Percentiles rank a stretch among this genome's conserved stretches.
phyloP scores from a whole-genome alignment of 2,888 invertebrate genomes.

The Mycalesis mineus region DNA sequence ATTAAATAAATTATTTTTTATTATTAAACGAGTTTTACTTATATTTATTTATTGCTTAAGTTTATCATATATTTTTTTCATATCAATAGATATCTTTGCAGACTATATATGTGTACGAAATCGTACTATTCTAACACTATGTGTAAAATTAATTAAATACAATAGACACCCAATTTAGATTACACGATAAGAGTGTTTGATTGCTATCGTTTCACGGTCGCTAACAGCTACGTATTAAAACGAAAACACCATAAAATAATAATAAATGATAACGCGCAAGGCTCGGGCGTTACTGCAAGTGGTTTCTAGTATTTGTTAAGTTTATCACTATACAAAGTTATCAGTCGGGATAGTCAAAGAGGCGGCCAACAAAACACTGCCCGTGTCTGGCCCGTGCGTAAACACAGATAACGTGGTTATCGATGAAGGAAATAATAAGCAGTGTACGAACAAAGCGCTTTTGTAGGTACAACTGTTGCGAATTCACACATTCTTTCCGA shows the following conservation, averaged over 20 bases:
- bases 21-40: too few relatives aligned
- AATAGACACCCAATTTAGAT: conserved; percentile 7
- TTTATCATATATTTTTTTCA: too few relatives aligned
- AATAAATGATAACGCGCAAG: conserved; percentile 21
- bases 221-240: conserved; percentile 9
- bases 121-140: not conserved
- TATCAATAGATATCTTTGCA: too few relatives aligned
- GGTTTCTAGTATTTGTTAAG: conserved; percentile 30
- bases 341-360: conserved; percentile 47
- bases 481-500: not conserved
- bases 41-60: too few relatives aligned
- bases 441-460: conserved; percentile 3
- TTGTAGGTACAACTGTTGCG: conserved; percentile 7
- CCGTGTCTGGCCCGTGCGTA: conserved; percentile 34
- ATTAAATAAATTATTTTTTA: too few relatives aligned
- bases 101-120: too few relatives aligned
- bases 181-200: conserved; percentile 7
- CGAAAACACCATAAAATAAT: conserved; percentile 22
- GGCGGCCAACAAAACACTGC: conserved; percentile 24
- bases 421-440: conserved; percentile 30
- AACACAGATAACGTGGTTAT: conserved; percentile 39
- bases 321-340: conserved; percentile 39
- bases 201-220: conserved; percentile 17
- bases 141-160: conserved; percentile 2
- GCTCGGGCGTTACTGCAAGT: conserved; percentile 20